These are phyloP conservation scores for Smutsia gigantea DNA, from an alignment of 2,797 vertebrate species.

Conservation along the genomic window DNA sequence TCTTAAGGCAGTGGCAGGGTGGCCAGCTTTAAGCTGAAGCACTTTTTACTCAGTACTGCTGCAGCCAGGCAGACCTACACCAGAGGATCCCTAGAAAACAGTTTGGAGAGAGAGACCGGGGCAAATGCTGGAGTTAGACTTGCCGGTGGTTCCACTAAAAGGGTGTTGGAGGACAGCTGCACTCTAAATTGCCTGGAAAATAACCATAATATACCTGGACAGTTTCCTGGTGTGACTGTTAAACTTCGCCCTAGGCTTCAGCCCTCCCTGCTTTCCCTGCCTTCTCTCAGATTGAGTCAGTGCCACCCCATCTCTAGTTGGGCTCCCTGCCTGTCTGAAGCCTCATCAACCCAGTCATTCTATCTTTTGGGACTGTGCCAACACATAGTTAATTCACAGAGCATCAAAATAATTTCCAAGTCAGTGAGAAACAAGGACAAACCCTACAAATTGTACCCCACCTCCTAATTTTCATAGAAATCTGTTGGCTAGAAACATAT, in stretches of 20 bases:
- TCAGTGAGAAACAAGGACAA: constrained; percentile 56
- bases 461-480: not conserved
- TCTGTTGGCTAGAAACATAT: not conserved
- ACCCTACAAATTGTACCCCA: constrained; percentile 18
- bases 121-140: not conserved
- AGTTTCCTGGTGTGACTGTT: not conserved
- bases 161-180: not conserved
- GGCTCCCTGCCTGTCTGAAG: constrained; percentile 37
- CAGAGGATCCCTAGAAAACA: not conserved
- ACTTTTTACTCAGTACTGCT: not conserved
- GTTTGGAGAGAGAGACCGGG: not conserved
- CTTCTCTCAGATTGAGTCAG: not conserved
- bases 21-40: not conserved
- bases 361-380: constrained; percentile 47
- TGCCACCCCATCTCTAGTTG: not conserved
- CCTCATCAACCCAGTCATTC: not conserved
- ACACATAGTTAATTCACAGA: constrained; percentile 26
- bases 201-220: not conserved
- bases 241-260: constrained; percentile 28
- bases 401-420: constrained; percentile 59
- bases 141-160: not conserved
- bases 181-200: constrained; percentile 45
- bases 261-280: not conserved
- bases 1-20: not conserved
- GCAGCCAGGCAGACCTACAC: not conserved